Conservation (phyloP, 2,888 invertebrate species). For the Bombylius discolor region DNA sequence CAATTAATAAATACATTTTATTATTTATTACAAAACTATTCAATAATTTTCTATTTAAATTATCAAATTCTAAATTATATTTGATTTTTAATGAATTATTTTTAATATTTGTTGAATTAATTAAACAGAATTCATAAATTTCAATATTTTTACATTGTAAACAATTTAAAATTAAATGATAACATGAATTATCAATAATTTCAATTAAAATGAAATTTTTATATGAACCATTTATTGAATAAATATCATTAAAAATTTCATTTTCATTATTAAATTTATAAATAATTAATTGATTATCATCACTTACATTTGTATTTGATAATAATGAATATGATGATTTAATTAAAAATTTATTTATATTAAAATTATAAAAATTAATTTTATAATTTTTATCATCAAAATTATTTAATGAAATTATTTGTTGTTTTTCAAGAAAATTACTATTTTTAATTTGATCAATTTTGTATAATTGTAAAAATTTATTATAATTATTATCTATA, state of each 20-base stretch:
- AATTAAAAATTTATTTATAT: neutral
- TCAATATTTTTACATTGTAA: neutral
- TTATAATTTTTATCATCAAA: too few species aligned
- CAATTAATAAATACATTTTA: neutral
- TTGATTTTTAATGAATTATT: neutral
- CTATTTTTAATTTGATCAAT: too few species aligned
- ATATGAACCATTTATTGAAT: neutral
- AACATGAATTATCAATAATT: neutral
- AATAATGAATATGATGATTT: neutral
- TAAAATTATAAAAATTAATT: neutral
- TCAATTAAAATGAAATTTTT: neutral
- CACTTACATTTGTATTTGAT: neutral
- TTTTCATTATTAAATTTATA: neutral
- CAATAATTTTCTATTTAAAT: neutral
- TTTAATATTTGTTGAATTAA: neutral
- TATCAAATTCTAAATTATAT: too few species aligned
- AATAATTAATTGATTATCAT: neutral
- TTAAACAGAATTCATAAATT: neutral
- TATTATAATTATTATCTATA: too few species aligned
- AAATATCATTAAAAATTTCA: too few species aligned
- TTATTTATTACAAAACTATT: neutral
- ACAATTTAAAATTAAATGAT: neutral
- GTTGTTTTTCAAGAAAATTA: too few species aligned
- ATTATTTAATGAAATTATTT: too few species aligned
- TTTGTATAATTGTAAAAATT: too few species aligned